These are phyloP conservation scores for Sander vitreus DNA, from an alignment of 2,113 vertebrate genomes.

Conservation along the genomic window DNA sequence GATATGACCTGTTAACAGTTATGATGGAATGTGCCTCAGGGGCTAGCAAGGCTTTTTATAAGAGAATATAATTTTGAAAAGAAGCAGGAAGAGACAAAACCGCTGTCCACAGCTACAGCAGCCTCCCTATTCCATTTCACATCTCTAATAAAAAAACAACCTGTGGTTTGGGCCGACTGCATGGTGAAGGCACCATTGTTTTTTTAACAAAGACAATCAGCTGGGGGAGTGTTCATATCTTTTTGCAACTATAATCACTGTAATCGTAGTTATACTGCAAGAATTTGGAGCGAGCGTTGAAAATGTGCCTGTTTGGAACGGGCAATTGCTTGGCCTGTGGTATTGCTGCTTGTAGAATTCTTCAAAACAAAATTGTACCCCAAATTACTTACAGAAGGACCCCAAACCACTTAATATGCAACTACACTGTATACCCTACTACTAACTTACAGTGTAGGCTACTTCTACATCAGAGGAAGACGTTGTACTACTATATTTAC, in stretches of 20 bases:
- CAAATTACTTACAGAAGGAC: too few species aligned
- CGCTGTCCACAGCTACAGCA: slow-evolving; percentile 19
- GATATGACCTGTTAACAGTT: slow-evolving; percentile 36
- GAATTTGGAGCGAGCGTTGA: not conserved
- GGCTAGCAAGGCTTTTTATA: too few species aligned
- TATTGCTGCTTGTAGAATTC: too few species aligned
- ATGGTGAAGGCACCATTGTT: not conserved
- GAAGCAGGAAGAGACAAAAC: slow-evolving; percentile 24
- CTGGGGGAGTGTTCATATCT: not conserved
- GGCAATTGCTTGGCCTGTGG: too few species aligned
- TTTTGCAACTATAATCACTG: not conserved
- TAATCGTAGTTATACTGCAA: not conserved
- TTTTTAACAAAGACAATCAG: too few species aligned
- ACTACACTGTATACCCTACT: too few species aligned
- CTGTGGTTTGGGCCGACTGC: not conserved
- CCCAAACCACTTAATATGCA: too few species aligned
- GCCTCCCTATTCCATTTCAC: slow-evolving; percentile 39
- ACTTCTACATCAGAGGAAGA: too few species aligned
- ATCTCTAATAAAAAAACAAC: not conserved
- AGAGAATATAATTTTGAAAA: slow-evolving; percentile 44
- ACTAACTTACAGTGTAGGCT: too few species aligned
- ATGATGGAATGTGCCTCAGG: slow-evolving; percentile 35
- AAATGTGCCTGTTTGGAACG: too few species aligned
- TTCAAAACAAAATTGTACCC: too few species aligned
- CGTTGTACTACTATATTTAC: too few species aligned